Base-by-base conservation (phyloP, 2,797 vertebrate genomes). In the Picus viridis region DNA sequence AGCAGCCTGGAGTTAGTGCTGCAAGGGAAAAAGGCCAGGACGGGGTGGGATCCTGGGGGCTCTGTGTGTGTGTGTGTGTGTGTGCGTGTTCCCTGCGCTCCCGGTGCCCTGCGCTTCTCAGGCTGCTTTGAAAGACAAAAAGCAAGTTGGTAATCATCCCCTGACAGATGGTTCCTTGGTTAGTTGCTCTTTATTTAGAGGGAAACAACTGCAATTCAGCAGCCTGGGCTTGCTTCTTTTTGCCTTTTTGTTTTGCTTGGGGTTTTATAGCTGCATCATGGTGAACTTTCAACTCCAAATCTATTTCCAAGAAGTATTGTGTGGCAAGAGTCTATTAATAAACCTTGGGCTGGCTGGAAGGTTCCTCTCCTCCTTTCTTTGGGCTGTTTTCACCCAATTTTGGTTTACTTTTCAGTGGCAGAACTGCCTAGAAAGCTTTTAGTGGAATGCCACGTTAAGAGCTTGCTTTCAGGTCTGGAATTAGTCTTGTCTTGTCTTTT, bases 141-240 rank as follows among this genome's bases (percentile, higher is more conserved):
- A 96, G 95, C 92, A 96, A 96, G 94, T 95, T 94, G 83, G 94
- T 95, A 96, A 96, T 95, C 96, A 92, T 95, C 92, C 93, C 90
- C 94, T 5, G 76, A 93, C 96, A 96, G 96, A 96, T 96, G 95
- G 95, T 88, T 96, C 82, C 94, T 91, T 92, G 88, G 72, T 92
- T 95, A 90, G 89, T 93, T 95, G 72, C 88, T 93, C 91, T 95
- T 91, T 95, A 96, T 96, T 94, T 95, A 96, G 82, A 93, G 89
- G 57, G 86, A 95, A 93, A 85, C 89, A 94, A 96, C 92, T 95
- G 95, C 12, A 5, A 91, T 94, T 95, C 83, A 88, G 92, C 92
- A 90, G 89, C 83, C 83, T 90, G 7, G 53, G 26, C 27, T 54
- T 54, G 53, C 16, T 54, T 1, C 76, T 71, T 69, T 76, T 62